phyloP scores from a whole-genome alignment of 2,797 vertebrate species.

The Rhinella marina region DNA sequence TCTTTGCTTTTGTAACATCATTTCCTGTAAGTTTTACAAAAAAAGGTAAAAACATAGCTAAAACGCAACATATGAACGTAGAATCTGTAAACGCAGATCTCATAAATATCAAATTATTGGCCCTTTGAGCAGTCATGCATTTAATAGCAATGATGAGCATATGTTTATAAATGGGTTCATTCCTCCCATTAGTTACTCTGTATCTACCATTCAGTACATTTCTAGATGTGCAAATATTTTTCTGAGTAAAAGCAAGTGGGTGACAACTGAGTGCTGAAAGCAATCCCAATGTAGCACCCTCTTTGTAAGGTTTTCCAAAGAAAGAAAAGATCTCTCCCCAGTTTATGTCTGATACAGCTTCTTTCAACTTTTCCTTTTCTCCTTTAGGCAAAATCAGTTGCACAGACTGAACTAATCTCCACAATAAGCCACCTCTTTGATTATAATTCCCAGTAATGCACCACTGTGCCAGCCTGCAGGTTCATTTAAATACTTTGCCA shows the following conservation, averaged over 20 bases:
- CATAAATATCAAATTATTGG: neutral
- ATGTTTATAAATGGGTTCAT: neutral
- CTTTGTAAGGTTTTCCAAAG: slow-evolving; percentile 55
- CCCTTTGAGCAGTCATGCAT: neutral
- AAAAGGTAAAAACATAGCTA: neutral
- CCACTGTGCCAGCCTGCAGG: slow-evolving; percentile 68
- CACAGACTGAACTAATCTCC: slow-evolving; percentile 69
- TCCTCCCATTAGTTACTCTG: neutral
- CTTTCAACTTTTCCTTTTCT: slow-evolving; percentile 71
- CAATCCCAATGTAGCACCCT: slow-evolving; percentile 40
- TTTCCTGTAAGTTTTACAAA: neutral
- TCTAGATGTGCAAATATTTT: slow-evolving; percentile 13
- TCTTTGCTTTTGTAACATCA: neutral
- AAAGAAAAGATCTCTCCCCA: slow-evolving; percentile 62
- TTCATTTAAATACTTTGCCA: slow-evolving; percentile 68
- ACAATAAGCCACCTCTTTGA: slow-evolving; percentile 75
- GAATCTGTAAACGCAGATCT: neutral
- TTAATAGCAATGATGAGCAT: neutral
- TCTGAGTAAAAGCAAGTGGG: slow-evolving; percentile 17
- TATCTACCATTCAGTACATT: neutral
- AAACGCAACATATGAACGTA: neutral
- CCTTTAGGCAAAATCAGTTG: slow-evolving; percentile 73
- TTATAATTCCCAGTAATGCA: slow-evolving; percentile 72
- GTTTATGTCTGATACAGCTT: slow-evolving; percentile 67
- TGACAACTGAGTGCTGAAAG: slow-evolving; percentile 45